Percentiles rank a stretch among this genome's conserved stretches.
phyloP scores from a whole-genome alignment of 2,888 invertebrate genomes.

The Agrochola macilenta region DNA sequence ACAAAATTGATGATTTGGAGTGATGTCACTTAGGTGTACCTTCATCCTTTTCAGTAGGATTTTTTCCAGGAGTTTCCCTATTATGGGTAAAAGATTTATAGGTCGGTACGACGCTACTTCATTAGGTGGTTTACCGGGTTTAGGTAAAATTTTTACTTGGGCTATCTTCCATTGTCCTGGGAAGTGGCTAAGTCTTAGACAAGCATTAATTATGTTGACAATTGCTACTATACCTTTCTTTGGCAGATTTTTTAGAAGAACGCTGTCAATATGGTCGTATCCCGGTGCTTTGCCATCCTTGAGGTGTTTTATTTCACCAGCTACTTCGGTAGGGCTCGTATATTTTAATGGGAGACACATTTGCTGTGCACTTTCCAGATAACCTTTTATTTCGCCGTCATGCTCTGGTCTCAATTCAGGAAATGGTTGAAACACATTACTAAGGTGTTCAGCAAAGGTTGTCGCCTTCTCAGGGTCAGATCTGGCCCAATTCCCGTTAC shows the following conservation, averaged over 20 bases:
- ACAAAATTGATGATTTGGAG: background rate
- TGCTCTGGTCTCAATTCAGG: background rate
- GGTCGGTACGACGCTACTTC: background rate
- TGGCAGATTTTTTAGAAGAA: no score
- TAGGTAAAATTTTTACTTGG: background rate
- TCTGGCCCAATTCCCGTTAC: background rate
- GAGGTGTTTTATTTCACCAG: no score
- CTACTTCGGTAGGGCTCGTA: no score
- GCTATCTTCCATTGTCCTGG: no score
- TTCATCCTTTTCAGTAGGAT: background rate
- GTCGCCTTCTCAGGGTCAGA: background rate
- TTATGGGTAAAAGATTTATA: background rate
- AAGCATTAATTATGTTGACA: constrained; percentile 1
- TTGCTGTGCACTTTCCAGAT: background rate
- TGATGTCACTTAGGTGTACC: background rate
- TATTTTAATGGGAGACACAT: background rate
- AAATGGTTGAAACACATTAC: background rate
- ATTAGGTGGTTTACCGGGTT: background rate
- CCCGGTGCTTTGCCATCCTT: no score
- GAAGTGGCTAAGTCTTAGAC: background rate
- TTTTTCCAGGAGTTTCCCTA: background rate
- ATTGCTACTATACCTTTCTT: background rate
- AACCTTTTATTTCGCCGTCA: background rate
- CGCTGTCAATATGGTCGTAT: no score
- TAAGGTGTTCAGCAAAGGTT: background rate